Base-by-base conservation (phyloP, 2,888 invertebrate genomes). In the Gasteruption jaculator region DNA sequence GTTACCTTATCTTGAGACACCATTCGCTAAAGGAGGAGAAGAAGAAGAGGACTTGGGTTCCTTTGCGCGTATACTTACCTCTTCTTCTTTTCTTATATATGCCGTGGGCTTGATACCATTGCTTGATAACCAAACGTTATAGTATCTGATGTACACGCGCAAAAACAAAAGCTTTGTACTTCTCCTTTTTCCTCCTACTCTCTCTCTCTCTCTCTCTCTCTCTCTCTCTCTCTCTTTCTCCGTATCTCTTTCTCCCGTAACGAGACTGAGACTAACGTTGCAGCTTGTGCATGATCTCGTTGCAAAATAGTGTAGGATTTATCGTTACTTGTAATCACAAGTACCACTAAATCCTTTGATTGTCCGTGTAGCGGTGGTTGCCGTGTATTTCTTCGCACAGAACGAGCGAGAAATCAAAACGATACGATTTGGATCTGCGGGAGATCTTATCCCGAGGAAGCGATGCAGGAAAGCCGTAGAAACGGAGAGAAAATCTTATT, bases 1-100 rank as follows among this genome's bases (percentile, higher is more conserved):
- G 63, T 67, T 68, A 67, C 58, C 63, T 65, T 68, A 66, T 68
- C 67, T n/a, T 62, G 56, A 59, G 59, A 61, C 61, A 60, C 54
- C n/a, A n/a, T n/a, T n/a, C n/a, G n/a, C n/a, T n/a, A n/a, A n/a
- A n/a, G n/a, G n/a, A n/a, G n/a, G n/a, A n/a, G n/a, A n/a, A n/a
- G n/a, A n/a, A n/a, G n/a, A n/a, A n/a, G n/a, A n/a, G n/a, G n/a
- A n/a, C n/a, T n/a, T n/a, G n/a, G n/a, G n/a, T n/a, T n/a, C n/a
- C n/a, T n/a, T 54, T 44, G 48, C 54, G 51, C 52, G 54, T 60
- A 60, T 55, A 58, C 61, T 57, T 57, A 54, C 59, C 24, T 37
- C 40, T 45, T 48, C 46, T 44, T 38, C 39, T 32, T 20, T 21
- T 36, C 32, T 41, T 34, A 51, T 49, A 56, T 57, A 55, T 46